A percentile compares a stretch with the other conserved stretches of the same genome.
Conservation (phyloP, 1,140 invertebrate genomes). For the Drosophila varians region DNA sequence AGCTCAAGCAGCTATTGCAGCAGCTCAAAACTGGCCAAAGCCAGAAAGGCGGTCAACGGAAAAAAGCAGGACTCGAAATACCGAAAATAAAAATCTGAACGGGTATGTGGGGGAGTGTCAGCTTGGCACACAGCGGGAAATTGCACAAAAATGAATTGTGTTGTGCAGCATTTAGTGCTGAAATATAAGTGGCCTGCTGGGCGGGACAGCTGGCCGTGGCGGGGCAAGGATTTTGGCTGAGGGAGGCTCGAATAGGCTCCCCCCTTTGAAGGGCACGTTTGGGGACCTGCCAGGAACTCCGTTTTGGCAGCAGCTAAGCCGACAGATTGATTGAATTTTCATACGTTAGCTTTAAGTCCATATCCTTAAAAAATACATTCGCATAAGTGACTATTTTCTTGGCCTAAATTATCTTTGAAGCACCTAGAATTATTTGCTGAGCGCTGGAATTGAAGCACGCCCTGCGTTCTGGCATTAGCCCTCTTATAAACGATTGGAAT, state of each 20-base stretch:
- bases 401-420: too few relatives aligned
- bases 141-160: conserved; percentile 78
- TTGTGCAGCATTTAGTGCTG: conserved; percentile 74
- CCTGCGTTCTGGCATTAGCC: not conserved
- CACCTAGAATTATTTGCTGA: too few relatives aligned
- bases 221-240: not conserved
- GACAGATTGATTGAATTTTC: conserved; percentile 38
- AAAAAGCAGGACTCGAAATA: conserved; percentile 24
- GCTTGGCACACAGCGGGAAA: conserved; percentile 66
- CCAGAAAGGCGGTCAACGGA: conserved; percentile 68
- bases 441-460: too few relatives aligned
- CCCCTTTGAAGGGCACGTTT: not conserved
- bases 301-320: conserved; percentile 8
- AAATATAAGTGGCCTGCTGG: conserved; percentile 50
- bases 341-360: conserved; percentile 1
- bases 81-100: conserved; percentile 60
- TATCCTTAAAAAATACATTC: too few relatives aligned
- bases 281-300: conserved; percentile 16
- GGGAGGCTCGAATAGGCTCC: too few relatives aligned
- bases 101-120: conserved; percentile 25
- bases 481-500: not conserved
- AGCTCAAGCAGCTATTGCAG: conserved; percentile 77
- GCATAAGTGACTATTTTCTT: too few relatives aligned
- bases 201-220: conserved; percentile 20
- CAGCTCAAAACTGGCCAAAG: conserved; percentile 73